These are phyloP conservation scores for Crax fasciolata DNA, from an alignment of 2,797 vertebrate species.

Conservation along the genomic window DNA sequence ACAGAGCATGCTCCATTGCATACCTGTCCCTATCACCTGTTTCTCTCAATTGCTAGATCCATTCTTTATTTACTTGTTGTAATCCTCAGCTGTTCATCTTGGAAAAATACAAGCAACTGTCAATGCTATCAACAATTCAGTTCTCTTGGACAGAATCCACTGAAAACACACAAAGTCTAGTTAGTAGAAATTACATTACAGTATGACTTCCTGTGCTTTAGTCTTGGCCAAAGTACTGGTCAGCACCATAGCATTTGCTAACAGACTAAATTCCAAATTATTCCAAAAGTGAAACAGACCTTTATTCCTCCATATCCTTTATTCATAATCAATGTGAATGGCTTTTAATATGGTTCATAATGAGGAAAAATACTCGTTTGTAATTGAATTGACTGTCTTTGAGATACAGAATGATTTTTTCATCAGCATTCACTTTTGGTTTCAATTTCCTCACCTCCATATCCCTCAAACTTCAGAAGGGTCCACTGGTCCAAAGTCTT, in stretches of 20 bases:
- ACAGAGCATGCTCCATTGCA: not conserved
- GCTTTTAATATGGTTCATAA: not conserved
- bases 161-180: not conserved
- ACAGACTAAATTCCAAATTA: not conserved
- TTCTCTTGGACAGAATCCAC: not conserved
- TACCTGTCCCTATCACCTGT: not conserved
- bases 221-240: not conserved
- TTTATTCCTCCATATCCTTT: not conserved
- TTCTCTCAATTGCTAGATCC: not conserved
- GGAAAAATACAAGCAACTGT: not conserved
- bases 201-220: fast-evolving
- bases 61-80: not conserved
- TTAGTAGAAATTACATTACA: not conserved
- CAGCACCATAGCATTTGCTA: not conserved
- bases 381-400: not conserved
- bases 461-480: not conserved
- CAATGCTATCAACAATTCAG: not conserved
- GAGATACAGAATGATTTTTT: not conserved
- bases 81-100: not conserved
- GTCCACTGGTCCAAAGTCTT: not conserved
- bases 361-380: not conserved
- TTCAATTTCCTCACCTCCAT: not conserved
- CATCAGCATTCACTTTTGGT: not conserved
- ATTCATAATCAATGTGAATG: not conserved
- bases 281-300: not conserved